Conservation (phyloP, 2,888 invertebrate genomes). For the Crioceris asparagi region DNA sequence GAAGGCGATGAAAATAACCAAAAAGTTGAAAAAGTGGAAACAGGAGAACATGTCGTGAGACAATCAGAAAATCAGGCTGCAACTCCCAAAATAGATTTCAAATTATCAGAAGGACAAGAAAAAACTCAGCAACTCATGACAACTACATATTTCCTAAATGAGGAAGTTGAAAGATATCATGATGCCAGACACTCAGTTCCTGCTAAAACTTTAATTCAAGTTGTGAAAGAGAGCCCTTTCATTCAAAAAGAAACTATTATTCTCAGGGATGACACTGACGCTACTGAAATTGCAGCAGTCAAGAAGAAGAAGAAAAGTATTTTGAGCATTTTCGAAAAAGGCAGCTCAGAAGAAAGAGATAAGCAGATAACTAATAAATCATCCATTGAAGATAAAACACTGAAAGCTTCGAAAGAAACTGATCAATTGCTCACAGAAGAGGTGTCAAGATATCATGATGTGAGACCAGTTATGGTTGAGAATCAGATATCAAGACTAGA, state of each 20-base stretch:
- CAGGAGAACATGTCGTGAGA: not conserved
- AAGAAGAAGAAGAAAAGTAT: not conserved
- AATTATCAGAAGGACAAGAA: no score
- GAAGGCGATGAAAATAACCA: not conserved
- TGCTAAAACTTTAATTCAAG: no score
- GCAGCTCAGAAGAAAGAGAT: not conserved
- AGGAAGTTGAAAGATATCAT: not conserved
- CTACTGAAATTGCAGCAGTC: no score
- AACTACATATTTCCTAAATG: not conserved
- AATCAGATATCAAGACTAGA: not conserved
- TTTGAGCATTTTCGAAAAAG: not conserved
- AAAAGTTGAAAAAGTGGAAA: not conserved
- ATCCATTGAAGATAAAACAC: no score
- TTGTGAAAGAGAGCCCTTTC: no score
- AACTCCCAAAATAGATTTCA: not conserved
- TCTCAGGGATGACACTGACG: no score
- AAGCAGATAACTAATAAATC: not conserved
- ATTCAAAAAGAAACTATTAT: no score
- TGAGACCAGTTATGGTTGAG: slow-evolving; percentile 3
- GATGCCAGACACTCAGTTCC: not conserved
- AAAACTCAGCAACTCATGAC: not conserved
- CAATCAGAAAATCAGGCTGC: not conserved
- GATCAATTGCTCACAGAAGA: slow-evolving; percentile 12
- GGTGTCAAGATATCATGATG: slow-evolving; percentile 14
- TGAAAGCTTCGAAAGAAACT: not conserved